Evolutionary conservation across 2,888 invertebrate species (phyloP).

Genomic region (Platycnemis pennipes): DNA sequence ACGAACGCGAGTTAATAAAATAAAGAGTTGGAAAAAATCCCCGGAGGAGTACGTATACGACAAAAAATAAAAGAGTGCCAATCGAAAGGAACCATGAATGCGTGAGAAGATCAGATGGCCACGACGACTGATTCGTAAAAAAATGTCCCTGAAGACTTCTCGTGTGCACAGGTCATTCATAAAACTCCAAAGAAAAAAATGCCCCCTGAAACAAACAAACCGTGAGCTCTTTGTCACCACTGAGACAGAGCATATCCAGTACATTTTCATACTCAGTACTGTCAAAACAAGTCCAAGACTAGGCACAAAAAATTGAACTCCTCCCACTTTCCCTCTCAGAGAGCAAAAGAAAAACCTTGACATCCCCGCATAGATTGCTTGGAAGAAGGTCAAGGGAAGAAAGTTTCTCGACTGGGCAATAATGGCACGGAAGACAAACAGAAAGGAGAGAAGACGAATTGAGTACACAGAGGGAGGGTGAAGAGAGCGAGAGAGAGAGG

Average conservation of each 20-base stretch:
- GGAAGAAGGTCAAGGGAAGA: not conserved
- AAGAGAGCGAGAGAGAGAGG: not conserved
- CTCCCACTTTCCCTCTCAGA: not conserved
- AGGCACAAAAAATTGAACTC: not conserved
- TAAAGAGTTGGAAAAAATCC: not conserved
- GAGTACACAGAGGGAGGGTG: not conserved
- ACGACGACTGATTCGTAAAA: not conserved
- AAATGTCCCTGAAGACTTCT: not conserved
- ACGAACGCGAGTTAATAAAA: not conserved
- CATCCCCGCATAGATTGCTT: not conserved
- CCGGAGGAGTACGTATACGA: not conserved
- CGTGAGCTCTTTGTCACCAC: too few species aligned
- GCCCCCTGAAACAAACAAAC: too few species aligned
- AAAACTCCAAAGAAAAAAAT: not conserved
- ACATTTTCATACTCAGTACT: not conserved
- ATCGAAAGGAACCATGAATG: not conserved
- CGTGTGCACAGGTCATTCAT: not conserved
- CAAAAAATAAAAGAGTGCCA: not conserved
- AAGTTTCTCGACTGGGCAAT: not conserved
- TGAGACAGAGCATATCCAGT: too few species aligned
- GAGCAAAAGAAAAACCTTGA: not conserved
- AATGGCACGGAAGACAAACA: slow-evolving; percentile 12
- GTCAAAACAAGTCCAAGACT: not conserved
- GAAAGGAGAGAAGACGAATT: not conserved
- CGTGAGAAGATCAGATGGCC: not conserved